phyloP scores from a whole-genome alignment of 2,113 vertebrate species.

The Maccullochella peelii region DNA sequence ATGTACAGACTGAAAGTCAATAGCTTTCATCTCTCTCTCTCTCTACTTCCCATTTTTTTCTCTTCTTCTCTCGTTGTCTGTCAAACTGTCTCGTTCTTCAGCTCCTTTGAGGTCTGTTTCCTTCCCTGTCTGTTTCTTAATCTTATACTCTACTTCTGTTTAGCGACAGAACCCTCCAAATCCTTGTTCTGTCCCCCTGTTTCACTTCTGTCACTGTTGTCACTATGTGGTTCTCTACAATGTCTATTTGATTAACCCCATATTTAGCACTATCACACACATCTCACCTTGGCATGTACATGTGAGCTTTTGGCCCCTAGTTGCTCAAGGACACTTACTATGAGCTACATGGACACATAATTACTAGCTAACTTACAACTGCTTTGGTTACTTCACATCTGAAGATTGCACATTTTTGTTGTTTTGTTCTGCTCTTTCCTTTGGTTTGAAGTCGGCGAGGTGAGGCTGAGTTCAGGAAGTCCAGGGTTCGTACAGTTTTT shows the following conservation, averaged over 20 bases:
- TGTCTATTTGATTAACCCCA: background rate
- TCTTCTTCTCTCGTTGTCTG: constrained; percentile 4
- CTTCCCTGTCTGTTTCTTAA: background rate
- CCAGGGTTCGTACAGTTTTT: too few species aligned
- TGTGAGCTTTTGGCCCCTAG: background rate
- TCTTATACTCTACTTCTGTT: background rate
- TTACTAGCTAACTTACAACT: too few species aligned
- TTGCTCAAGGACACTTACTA: too few species aligned
- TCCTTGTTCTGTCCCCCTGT: background rate
- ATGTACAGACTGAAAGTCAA: constrained; percentile 53
- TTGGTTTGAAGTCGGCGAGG: background rate
- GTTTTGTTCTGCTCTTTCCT: background rate
- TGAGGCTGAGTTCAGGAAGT: too few species aligned
- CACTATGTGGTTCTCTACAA: too few species aligned
- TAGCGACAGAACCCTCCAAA: background rate
- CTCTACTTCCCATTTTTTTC: background rate
- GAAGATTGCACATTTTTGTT: background rate
- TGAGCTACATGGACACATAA: too few species aligned
- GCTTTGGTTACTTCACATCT: too few species aligned
- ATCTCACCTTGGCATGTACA: background rate
- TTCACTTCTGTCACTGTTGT: background rate
- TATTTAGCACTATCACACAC: background rate
- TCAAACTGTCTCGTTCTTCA: constrained; percentile 23
- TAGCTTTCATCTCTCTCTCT: constrained; percentile 51
- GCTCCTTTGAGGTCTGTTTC: constrained; percentile 6